phyloP scores from a whole-genome alignment of 2,888 invertebrate species.

The Thysanoteuthis rhombus region DNA sequence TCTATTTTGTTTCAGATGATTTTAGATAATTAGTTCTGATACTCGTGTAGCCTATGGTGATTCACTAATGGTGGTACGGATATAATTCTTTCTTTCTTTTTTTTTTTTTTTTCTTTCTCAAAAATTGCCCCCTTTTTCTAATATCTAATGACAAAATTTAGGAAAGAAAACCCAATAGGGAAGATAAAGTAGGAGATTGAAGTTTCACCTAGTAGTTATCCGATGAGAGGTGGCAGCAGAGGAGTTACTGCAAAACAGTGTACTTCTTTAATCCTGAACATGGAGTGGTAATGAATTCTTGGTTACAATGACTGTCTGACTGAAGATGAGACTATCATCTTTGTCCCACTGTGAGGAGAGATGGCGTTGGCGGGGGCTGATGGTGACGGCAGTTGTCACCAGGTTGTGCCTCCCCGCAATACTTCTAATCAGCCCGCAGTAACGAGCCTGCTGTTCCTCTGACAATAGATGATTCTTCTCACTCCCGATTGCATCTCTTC shows the following conservation, averaged over 20 bases:
- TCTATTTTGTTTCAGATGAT: too few relatives aligned
- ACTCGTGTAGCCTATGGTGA: too few relatives aligned
- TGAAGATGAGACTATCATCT: background rate
- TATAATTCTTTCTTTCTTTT: too few relatives aligned
- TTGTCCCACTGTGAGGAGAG: background rate
- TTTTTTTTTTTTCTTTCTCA: too few relatives aligned
- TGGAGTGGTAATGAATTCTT: background rate
- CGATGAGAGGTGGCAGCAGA: background rate
- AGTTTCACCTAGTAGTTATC: background rate
- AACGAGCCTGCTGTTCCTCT: background rate
- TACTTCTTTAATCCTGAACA: background rate
- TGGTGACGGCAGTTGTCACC: background rate
- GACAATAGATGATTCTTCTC: background rate
- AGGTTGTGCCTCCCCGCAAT: background rate
- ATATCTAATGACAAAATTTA: background rate
- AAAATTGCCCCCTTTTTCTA: background rate
- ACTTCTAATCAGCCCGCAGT: background rate
- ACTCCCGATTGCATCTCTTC: background rate
- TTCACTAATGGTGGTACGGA: too few relatives aligned
- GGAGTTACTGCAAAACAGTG: background rate
- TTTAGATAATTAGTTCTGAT: too few relatives aligned
- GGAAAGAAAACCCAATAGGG: background rate
- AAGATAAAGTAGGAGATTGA: background rate
- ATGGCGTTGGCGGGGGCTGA: too few relatives aligned
- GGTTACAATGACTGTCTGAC: background rate